Percentiles rank a stretch among this genome's conserved stretches.
Conservation (phyloP, 2,797 vertebrate species). For the Ptychobarbus kaznakovi region DNA sequence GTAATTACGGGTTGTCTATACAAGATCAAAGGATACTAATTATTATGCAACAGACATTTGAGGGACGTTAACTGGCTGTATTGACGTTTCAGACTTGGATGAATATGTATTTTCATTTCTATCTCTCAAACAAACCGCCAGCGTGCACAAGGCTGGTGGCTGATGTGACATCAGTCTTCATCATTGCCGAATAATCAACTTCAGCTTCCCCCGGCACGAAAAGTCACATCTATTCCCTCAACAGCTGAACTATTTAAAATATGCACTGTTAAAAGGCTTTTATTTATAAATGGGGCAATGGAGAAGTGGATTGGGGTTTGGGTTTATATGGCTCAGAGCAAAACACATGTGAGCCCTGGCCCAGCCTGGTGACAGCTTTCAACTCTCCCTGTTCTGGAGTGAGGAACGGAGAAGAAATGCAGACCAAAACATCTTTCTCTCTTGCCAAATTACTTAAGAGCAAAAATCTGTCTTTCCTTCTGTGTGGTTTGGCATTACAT, state of each 20-base stretch:
- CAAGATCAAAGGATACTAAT: constrained; percentile 63
- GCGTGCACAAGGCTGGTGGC: constrained; percentile 66
- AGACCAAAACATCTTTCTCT: constrained; percentile 41
- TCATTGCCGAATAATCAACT: constrained; percentile 66
- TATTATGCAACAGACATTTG: constrained; percentile 60
- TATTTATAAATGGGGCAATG: constrained; percentile 52
- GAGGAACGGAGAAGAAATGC: constrained; percentile 43
- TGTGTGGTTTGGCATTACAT: constrained; percentile 38
- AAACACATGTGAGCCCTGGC: constrained; percentile 56
- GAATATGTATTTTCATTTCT: constrained; percentile 65
- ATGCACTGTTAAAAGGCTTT: constrained; percentile 55
- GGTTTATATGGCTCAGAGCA: constrained; percentile 53
- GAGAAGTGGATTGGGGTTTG: constrained; percentile 58
- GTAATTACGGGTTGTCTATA: constrained; percentile 55
- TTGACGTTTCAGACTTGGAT: constrained; percentile 50
- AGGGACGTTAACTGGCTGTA: constrained; percentile 49
- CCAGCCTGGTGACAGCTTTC: constrained; percentile 53
- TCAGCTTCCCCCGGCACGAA: constrained; percentile 51
- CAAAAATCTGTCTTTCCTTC: constrained; percentile 39
- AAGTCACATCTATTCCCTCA: constrained; percentile 56
- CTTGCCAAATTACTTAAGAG: constrained; percentile 38
- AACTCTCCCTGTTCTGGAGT: constrained; percentile 48
- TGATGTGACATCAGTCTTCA: constrained; percentile 61
- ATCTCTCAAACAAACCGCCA: constrained; percentile 53
- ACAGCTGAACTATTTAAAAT: constrained; percentile 65